Conservation (phyloP, 2,113 vertebrate species). For the Notarius lentiginosus region DNA sequence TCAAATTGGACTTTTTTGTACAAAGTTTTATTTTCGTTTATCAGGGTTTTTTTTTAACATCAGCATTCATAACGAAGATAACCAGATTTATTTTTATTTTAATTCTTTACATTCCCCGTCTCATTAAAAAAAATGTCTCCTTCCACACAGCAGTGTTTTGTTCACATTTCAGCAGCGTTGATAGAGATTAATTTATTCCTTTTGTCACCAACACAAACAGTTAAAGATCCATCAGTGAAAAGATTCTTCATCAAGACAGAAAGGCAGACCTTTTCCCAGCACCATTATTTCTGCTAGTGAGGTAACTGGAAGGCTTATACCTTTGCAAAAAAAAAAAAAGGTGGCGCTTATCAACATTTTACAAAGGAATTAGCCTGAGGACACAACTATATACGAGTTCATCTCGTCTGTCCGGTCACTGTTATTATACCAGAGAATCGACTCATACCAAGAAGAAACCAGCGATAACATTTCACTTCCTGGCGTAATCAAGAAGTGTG, state of each 20-base stretch:
- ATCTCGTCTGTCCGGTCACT: constrained; percentile 60
- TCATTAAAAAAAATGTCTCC: background rate
- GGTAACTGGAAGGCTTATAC: background rate
- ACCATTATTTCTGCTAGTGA: background rate
- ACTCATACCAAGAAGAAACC: background rate
- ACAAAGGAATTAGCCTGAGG: constrained; percentile 68
- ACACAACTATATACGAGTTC: constrained; percentile 49
- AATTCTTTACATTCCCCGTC: background rate
- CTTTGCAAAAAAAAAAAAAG: background rate
- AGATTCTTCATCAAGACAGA: background rate
- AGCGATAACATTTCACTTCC: constrained; percentile 8
- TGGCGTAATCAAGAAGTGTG: background rate
- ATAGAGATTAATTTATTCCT: background rate
- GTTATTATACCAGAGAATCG: constrained; percentile 33
- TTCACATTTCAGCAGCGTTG: background rate
- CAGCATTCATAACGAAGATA: too few relatives aligned
- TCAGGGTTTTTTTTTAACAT: background rate
- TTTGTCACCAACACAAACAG: background rate
- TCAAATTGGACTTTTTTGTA: too few relatives aligned
- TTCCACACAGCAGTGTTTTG: background rate
- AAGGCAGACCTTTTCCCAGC: too few relatives aligned
- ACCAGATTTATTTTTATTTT: background rate
- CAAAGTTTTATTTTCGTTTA: background rate
- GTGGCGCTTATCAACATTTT: constrained; percentile 5
- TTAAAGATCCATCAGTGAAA: background rate